These are phyloP conservation scores for Pollimyrus isidori DNA, from an alignment of 2,113 vertebrate genomes.

Conservation along the genomic window DNA sequence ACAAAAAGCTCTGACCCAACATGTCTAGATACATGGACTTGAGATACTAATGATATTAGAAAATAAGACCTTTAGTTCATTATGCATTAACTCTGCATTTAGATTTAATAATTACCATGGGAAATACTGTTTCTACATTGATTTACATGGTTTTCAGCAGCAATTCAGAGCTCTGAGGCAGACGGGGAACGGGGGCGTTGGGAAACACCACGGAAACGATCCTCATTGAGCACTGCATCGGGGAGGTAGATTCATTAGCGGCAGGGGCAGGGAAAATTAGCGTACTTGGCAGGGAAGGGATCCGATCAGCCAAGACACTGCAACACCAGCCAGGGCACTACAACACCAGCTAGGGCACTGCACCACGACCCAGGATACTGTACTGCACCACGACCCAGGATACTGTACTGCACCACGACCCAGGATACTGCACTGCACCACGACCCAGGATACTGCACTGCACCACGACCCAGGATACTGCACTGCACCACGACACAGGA, in stretches of 20 bases:
- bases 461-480: neutral
- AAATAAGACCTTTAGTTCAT: neutral
- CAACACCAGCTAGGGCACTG: neutral
- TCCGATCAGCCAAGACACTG: neutral
- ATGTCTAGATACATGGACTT: neutral
- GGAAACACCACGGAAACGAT: neutral
- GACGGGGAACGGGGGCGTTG: neutral
- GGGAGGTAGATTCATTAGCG: neutral
- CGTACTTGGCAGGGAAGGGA: neutral
- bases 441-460: neutral
- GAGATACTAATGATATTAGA: neutral
- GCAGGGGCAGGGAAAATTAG: neutral
- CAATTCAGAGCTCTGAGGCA: neutral
- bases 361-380: neutral
- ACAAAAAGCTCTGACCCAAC: neutral
- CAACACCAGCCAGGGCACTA: neutral
- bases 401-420: neutral
- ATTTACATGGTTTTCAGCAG: neutral
- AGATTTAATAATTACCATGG: neutral
- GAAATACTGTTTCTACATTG: neutral
- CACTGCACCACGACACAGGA: neutral
- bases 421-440: neutral
- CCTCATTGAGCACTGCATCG: neutral
- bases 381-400: neutral
- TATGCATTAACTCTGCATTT: neutral